These are phyloP conservation scores for Styela clava DNA, from an alignment of 23 tunicate species.

Conservation along the genomic window DNA sequence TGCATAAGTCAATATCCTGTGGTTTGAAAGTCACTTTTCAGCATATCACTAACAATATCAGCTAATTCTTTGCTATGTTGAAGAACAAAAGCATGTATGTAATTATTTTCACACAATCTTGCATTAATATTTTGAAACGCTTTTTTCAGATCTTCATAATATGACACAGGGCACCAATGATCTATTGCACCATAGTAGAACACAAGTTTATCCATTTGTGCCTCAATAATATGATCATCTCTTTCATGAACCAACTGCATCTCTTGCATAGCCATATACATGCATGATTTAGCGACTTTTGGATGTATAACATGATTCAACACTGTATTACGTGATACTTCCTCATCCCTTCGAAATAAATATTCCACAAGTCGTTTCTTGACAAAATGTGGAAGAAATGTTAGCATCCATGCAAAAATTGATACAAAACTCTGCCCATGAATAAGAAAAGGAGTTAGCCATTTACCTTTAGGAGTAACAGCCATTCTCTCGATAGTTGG, in stretches of 20 bases:
- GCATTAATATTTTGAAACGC: conserved; percentile 22
- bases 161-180: conserved; percentile 75
- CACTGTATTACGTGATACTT: conserved; percentile 28
- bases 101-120: conserved; percentile 33
- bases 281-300: conserved; percentile 39
- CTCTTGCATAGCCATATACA: conserved; percentile 75
- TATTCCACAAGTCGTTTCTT: conserved; percentile 22
- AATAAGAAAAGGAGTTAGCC: conserved; percentile 50
- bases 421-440: conserved; percentile 51
- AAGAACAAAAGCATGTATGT: conserved; percentile 76
- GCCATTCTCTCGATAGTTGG: conserved; percentile 85
- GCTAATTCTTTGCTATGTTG: conserved; percentile 42
- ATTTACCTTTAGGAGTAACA: conserved; percentile 64
- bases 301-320: conserved; percentile 23
- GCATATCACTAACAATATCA: conserved; percentile 40
- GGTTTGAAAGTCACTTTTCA: not conserved
- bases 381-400: conserved; percentile 40
- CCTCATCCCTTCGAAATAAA: conserved; percentile 29
- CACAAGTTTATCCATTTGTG: conserved; percentile 44
- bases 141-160: conserved; percentile 35
- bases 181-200: conserved; percentile 78
- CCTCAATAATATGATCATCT: conserved; percentile 50
- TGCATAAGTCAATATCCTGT: not conserved
- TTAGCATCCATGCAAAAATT: conserved; percentile 11
- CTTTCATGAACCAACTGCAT: conserved; percentile 65